phyloP scores from a whole-genome alignment of 2,888 invertebrate species.

The Buathra laborator region DNA sequence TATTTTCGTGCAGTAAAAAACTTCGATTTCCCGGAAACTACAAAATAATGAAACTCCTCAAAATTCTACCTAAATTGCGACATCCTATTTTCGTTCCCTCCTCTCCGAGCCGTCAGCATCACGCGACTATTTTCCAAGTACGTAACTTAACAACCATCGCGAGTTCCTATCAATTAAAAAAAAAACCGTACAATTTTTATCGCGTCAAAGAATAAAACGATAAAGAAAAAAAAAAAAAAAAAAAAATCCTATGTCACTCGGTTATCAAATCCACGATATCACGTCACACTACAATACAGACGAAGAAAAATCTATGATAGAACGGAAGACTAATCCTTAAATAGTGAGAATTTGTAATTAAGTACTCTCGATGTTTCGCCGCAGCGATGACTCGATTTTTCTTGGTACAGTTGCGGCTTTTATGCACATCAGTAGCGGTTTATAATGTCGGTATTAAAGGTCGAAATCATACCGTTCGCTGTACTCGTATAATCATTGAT shows the following conservation, averaged over 20 bases:
- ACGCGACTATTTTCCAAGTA: neutral
- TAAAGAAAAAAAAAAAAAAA: neutral
- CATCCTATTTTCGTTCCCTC: neutral
- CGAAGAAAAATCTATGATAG: slow-evolving; percentile 23
- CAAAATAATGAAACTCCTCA: neutral
- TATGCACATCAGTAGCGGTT: neutral
- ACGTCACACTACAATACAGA: neutral
- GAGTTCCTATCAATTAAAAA: neutral
- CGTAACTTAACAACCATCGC: neutral
- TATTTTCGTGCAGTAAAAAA: neutral
- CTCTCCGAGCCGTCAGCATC: neutral
- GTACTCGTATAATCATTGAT: slow-evolving; percentile 49
- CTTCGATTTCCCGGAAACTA: neutral
- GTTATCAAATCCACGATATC: neutral
- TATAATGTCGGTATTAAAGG: slow-evolving; percentile 36
- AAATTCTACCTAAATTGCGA: neutral
- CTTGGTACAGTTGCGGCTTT: slow-evolving; percentile 30
- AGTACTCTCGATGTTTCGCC: slow-evolving; percentile 13
- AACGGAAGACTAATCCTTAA: slow-evolving; percentile 13
- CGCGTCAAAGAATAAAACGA: neutral
- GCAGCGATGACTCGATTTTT: slow-evolving; percentile 62
- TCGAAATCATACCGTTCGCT: slow-evolving; percentile 29
- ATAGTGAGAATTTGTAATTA: slow-evolving; percentile 56
- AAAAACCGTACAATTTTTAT: neutral
- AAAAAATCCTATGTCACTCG: slow-evolving; percentile 25